These are phyloP conservation scores for Branchipolynoe longqiensis DNA, from an alignment of 2,888 invertebrate species.

Conservation along the genomic window DNA sequence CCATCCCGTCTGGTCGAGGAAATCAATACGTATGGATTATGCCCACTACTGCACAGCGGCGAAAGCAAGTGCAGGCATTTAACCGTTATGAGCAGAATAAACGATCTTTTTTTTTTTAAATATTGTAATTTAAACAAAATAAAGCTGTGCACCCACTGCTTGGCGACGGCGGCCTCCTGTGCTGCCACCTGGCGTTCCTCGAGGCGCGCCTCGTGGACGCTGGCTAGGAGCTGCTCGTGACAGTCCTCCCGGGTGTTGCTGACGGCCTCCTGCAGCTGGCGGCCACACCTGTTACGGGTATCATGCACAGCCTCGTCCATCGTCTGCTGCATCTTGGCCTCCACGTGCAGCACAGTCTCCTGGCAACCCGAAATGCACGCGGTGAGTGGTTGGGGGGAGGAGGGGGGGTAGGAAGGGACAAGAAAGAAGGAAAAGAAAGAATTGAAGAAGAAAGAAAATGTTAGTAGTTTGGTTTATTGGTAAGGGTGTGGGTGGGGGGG, in stretches of 20 bases:
- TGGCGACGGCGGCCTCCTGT: slow-evolving; percentile 69
- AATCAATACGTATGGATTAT: too few species aligned
- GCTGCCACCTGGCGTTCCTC: slow-evolving; percentile 73
- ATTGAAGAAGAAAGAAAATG: too few species aligned
- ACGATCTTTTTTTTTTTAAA: background rate
- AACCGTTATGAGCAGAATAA: too few species aligned
- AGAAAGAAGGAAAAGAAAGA: background rate
- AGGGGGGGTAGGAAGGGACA: too few species aligned
- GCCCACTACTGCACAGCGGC: too few species aligned
- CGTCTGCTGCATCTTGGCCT: slow-evolving; percentile 76
- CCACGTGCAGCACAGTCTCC: slow-evolving; percentile 76
- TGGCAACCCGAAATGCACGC: slow-evolving; percentile 52
- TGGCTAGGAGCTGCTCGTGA: slow-evolving; percentile 68
- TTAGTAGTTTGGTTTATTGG: too few species aligned
- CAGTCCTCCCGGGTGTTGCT: slow-evolving; percentile 68
- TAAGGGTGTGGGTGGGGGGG: too few species aligned
- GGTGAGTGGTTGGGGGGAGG: background rate
- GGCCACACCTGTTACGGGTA: slow-evolving; percentile 72
- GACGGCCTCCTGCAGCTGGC: slow-evolving; percentile 70
- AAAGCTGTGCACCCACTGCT: too few species aligned
- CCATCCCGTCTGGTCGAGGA: too few species aligned
- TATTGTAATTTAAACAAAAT: too few species aligned
- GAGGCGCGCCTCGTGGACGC: slow-evolving; percentile 70
- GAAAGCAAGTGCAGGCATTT: too few species aligned
- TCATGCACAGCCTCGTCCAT: slow-evolving; percentile 75